Conservation (phyloP, 2,113 vertebrate genomes). For the Heterotis niloticus region DNA sequence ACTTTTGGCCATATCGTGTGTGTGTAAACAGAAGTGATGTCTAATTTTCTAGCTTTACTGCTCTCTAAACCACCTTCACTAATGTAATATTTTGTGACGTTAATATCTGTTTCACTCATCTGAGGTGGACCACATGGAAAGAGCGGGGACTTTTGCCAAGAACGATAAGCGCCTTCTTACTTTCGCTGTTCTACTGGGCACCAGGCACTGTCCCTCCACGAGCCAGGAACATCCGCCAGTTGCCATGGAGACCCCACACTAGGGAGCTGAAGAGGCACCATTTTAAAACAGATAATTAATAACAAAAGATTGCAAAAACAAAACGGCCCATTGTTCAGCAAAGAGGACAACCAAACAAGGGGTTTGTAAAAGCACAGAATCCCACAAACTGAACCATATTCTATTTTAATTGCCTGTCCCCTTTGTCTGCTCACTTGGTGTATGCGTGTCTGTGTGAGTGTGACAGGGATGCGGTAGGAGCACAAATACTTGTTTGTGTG, state of each 20-base stretch:
- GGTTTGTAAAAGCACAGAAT: neutral
- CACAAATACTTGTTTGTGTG: neutral
- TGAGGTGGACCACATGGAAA: neutral
- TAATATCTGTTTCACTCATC: neutral
- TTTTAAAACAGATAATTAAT: slow-evolving; percentile 27
- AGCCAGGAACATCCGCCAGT: slow-evolving; percentile 8
- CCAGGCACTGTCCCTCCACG: neutral
- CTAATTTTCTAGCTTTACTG: too few relatives aligned
- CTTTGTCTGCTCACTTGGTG: neutral
- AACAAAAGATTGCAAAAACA: slow-evolving; percentile 24
- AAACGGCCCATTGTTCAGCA: slow-evolving; percentile 14
- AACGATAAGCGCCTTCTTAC: neutral
- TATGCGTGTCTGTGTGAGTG: neutral
- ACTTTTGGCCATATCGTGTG: too few relatives aligned
- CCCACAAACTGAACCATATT: neutral
- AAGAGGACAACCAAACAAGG: slow-evolving; percentile 12
- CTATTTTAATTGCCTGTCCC: neutral
- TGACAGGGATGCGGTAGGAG: neutral
- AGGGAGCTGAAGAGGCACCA: slow-evolving; percentile 19
- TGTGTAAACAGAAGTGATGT: too few relatives aligned
- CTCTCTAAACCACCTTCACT: too few relatives aligned
- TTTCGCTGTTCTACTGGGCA: slow-evolving; percentile 12
- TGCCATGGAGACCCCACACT: slow-evolving; percentile 27
- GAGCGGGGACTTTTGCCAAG: slow-evolving; percentile 7
- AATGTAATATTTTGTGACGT: too few relatives aligned